Conservation (phyloP, 1,140 invertebrate species). For the Aphis craccivora region DNA sequence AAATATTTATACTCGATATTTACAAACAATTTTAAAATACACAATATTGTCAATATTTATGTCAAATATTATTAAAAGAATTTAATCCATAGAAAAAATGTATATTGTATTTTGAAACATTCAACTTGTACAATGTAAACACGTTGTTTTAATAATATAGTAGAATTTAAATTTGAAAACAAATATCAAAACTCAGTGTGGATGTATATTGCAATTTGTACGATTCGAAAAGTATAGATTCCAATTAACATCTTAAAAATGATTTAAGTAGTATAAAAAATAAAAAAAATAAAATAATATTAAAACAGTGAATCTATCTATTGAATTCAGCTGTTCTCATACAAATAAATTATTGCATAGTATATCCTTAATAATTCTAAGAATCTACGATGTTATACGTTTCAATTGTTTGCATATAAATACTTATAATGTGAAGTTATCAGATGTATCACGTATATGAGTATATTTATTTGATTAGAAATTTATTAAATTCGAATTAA, state of each 20-base stretch:
- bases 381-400: not conserved
- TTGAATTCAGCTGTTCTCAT: not conserved
- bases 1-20: too few relatives aligned
- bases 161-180: not conserved
- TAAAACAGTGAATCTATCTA: not conserved
- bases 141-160: not conserved
- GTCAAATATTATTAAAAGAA: too few relatives aligned
- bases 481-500: not conserved
- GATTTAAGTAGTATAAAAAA: not conserved
- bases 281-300: not conserved
- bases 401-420: not conserved
- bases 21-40: too few relatives aligned
- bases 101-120: too few relatives aligned
- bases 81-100: too few relatives aligned
- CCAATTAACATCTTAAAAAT: not conserved
- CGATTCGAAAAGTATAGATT: not conserved
- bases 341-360: not conserved
- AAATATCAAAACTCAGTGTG: not conserved
- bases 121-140: too few relatives aligned
- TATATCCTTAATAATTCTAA: not conserved
- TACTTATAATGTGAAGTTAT: not conserved
- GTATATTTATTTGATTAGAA: not conserved
- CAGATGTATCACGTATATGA: not conserved
- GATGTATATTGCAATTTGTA: not conserved
- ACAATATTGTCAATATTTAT: too few relatives aligned